Evolutionary conservation across 2,888 invertebrate genomes (phyloP).

Genomic region (Pollenia griseotomentosa): DNA sequence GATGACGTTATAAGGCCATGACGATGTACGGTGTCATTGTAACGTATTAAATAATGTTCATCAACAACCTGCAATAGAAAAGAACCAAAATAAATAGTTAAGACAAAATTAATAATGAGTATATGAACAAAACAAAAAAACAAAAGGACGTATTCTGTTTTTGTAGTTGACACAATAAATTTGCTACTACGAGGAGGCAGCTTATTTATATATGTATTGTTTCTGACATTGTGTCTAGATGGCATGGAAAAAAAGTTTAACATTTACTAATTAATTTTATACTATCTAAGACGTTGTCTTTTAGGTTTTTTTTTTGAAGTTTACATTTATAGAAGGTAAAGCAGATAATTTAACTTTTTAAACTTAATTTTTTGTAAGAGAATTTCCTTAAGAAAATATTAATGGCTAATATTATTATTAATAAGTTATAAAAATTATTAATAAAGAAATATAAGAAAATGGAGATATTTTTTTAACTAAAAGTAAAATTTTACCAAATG

Average conservation of each 20-base stretch:
- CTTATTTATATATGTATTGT: not conserved
- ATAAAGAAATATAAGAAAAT: no score
- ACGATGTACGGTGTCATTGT: conserved; percentile 85
- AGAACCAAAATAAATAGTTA: conserved; percentile 6
- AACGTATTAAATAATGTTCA: conserved; percentile 85
- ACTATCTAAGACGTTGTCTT: not conserved
- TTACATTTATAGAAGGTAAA: not conserved
- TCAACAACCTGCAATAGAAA: conserved; percentile 84
- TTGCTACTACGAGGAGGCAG: not conserved
- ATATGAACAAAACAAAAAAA: not conserved
- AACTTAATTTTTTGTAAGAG: no score
- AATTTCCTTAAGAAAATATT: no score
- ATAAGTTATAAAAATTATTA: no score
- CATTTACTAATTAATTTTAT: conserved; percentile 15
- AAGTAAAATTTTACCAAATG: no score
- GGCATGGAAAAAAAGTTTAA: not conserved
- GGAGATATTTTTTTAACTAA: no score
- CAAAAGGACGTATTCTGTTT: not conserved
- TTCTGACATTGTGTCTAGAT: not conserved
- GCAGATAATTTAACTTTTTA: not conserved
- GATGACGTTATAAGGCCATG: conserved; percentile 87
- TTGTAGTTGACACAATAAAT: conserved; percentile 1
- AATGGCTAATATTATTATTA: no score
- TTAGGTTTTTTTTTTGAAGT: not conserved
- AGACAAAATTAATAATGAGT: conserved; percentile 9